A percentile compares a stretch with the other conserved stretches of the same genome.
Evolutionary conservation across 1,140 invertebrate species (phyloP).

Genomic region (Cotesia chilonis): DNA sequence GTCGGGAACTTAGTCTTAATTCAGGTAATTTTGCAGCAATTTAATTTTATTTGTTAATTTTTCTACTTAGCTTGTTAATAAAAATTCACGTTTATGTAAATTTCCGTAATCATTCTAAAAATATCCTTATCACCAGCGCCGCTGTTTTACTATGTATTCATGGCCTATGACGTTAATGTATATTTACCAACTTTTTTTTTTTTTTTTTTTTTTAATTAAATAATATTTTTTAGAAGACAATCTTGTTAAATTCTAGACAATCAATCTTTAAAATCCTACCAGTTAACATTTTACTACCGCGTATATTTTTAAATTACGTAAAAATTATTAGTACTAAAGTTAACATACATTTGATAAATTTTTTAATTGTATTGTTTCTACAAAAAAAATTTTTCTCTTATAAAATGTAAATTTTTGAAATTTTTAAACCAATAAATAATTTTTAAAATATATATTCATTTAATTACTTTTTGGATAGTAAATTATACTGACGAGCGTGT

Average conservation of each 20-base stretch:
- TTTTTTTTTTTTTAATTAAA: not conserved
- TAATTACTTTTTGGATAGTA: no score
- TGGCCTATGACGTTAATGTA: conserved; percentile 41
- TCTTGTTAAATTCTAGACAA: not conserved
- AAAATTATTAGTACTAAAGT: no score
- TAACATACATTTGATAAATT: no score
- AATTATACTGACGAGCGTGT: no score
- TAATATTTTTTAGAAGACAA: not conserved
- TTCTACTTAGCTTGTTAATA: not conserved
- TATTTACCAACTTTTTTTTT: conserved; percentile 35
- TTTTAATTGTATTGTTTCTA: no score
- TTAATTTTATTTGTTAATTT: not conserved
- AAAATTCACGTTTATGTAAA: not conserved
- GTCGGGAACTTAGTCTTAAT: conserved; percentile 89
- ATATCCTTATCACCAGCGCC: conserved; percentile 50
- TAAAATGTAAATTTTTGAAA: no score
- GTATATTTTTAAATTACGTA: no score
- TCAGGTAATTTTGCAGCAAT: conserved; percentile 64
- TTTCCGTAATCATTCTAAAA: conserved; percentile 24
- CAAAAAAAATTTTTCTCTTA: no score
- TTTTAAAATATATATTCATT: no score
- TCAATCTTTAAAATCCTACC: not conserved
- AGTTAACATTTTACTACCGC: not conserved
- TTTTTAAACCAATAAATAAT: no score
- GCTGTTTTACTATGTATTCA: conserved; percentile 46